These are phyloP conservation scores for Catharus bicknelli DNA, from an alignment of 2,113 vertebrate species.

Conservation along the genomic window DNA sequence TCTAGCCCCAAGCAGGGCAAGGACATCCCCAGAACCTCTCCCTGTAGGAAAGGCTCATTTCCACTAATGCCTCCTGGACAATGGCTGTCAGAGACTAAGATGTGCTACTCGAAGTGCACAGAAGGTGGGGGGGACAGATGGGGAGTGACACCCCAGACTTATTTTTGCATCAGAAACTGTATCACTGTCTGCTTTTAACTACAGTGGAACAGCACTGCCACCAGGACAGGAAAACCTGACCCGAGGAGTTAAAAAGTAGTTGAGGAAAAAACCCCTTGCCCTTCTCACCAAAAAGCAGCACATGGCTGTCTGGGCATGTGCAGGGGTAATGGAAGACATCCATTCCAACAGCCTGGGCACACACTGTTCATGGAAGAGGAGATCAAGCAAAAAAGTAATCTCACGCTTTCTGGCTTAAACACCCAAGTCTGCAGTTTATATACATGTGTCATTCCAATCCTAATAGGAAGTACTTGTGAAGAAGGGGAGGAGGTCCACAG, in stretches of 20 bases:
- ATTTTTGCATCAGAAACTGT: background rate
- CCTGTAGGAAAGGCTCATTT: background rate
- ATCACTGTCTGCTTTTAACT: background rate
- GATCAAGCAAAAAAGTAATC: background rate
- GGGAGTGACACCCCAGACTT: background rate
- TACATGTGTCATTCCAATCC: background rate
- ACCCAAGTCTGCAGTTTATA: background rate
- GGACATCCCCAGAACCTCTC: background rate
- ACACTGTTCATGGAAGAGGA: background rate
- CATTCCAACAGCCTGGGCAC: background rate
- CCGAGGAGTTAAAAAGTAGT: background rate
- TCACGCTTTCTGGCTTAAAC: background rate
- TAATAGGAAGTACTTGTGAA: background rate
- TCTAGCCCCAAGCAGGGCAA: background rate
- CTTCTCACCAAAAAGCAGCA: background rate
- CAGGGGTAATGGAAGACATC: slow-evolving; percentile 20
- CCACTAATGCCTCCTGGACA: background rate
- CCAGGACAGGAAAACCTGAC: background rate
- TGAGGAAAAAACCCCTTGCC: background rate
- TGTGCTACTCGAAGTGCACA: background rate
- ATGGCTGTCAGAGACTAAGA: background rate
- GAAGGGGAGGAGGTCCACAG: background rate
- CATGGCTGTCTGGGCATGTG: background rate
- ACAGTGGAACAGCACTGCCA: background rate
- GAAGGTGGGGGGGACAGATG: background rate